phyloP scores from a whole-genome alignment of 1,140 invertebrate species.

The Pseudachorutes palmiensis region DNA sequence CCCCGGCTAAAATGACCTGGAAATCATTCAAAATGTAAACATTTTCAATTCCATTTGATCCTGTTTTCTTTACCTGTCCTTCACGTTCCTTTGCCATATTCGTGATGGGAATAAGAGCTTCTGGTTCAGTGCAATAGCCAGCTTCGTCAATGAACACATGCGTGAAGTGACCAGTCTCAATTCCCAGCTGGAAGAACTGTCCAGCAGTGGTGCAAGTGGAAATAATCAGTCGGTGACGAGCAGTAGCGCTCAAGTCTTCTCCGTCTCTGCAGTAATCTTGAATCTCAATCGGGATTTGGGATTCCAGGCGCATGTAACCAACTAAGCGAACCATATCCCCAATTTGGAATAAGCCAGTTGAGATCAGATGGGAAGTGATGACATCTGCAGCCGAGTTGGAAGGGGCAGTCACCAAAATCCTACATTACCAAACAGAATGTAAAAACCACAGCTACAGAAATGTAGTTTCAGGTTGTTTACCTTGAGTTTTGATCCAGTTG shows the following conservation, averaged over 20 bases:
- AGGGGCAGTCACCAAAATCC: slow-evolving; percentile 73
- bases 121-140: slow-evolving; percentile 81
- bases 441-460: too few relatives aligned
- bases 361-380: slow-evolving; percentile 57
- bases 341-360: slow-evolving; percentile 48
- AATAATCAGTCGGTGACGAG: slow-evolving; percentile 66
- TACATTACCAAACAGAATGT: slow-evolving; percentile 36
- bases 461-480: slow-evolving; percentile 35
- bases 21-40: slow-evolving; percentile 28
- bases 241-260: slow-evolving; percentile 47
- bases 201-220: slow-evolving; percentile 69
- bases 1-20: slow-evolving; percentile 71
- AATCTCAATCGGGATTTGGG: slow-evolving; percentile 46
- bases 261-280: slow-evolving; percentile 57
- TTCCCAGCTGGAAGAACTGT: slow-evolving; percentile 55
- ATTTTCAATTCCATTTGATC: neutral
- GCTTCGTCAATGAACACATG: slow-evolving; percentile 86
- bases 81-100: slow-evolving; percentile 37
- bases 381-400: slow-evolving; percentile 83
- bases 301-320: slow-evolving; percentile 28
- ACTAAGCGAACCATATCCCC: slow-evolving; percentile 64
- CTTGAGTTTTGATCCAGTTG: slow-evolving; percentile 52
- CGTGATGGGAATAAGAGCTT: slow-evolving; percentile 62
- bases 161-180: slow-evolving; percentile 67
- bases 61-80: slow-evolving; percentile 40